Conservation (phyloP, 2,113 vertebrate species). For the Paramormyrops kingsleyae region DNA sequence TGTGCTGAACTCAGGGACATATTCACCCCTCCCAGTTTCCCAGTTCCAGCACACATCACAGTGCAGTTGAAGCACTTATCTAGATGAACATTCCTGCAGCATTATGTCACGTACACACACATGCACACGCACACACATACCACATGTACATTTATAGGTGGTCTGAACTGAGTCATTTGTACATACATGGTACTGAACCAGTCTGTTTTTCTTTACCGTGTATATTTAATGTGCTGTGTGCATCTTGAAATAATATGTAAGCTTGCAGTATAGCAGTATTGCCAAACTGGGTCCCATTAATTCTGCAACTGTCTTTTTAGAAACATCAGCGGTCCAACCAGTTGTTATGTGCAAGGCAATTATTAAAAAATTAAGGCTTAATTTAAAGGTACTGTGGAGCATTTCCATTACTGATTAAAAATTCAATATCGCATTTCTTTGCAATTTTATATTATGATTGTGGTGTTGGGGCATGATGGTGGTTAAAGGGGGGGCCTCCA, state of each 20-base stretch:
- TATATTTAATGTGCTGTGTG: constrained; percentile 38
- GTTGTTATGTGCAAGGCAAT: constrained; percentile 11
- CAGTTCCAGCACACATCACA: constrained; percentile 13
- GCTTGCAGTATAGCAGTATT: constrained; percentile 16
- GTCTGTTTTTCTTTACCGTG: constrained; percentile 38
- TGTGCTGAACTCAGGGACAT: background rate
- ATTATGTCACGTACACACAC: constrained; percentile 24
- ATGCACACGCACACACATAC: background rate
- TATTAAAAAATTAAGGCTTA: background rate
- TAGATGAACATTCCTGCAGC: constrained; percentile 43
- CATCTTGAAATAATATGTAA: constrained; percentile 40
- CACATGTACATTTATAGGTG: constrained; percentile 30
- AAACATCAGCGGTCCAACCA: constrained; percentile 22
- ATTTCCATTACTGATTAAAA: background rate
- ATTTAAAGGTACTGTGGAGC: background rate
- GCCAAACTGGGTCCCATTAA: constrained; percentile 36
- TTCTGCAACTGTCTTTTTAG: constrained; percentile 25
- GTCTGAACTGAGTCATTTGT: constrained; percentile 37
- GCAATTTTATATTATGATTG: background rate
- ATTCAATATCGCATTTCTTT: background rate
- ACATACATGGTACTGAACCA: constrained; percentile 35
- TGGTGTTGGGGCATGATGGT: background rate
- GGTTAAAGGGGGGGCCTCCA: background rate
- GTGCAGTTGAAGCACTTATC: constrained; percentile 30
- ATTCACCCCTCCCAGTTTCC: background rate